Conservation (phyloP, 1,140 invertebrate genomes). For the Tetragnatha versicolor region DNA sequence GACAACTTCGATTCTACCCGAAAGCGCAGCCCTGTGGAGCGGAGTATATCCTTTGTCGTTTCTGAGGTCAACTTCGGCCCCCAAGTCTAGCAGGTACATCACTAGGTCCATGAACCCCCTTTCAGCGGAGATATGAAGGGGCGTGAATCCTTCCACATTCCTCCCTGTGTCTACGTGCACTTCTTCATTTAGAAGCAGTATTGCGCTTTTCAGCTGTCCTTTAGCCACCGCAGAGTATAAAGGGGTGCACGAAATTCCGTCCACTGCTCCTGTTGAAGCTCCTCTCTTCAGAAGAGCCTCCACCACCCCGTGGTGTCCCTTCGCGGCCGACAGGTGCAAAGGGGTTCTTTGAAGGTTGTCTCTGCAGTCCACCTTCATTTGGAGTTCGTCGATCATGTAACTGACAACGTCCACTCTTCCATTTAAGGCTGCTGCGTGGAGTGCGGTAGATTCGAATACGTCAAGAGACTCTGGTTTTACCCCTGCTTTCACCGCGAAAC, state of each 20-base stretch:
- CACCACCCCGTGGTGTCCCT: constrained; percentile 9
- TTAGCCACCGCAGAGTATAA: constrained; percentile 93
- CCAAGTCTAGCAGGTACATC: background rate
- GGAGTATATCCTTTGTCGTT: background rate
- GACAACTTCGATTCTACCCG: constrained; percentile 58
- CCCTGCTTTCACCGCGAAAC: background rate
- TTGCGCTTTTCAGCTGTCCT: constrained; percentile 81
- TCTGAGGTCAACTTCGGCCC: background rate
- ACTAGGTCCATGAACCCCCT: constrained; percentile 5
- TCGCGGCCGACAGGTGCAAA: background rate
- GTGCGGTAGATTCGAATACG: background rate
- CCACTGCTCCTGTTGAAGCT: constrained; percentile 82
- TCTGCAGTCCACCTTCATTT: background rate
- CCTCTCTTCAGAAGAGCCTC: constrained; percentile 63
- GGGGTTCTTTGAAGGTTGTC: background rate
- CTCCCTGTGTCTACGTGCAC: constrained; percentile 62
- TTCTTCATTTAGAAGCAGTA: constrained; percentile 73
- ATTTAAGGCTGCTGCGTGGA: constrained; percentile 18
- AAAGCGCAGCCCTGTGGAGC: background rate
- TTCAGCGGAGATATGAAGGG: constrained; percentile 12
- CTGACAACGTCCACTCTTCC: constrained; percentile 14
- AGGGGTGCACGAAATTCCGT: constrained; percentile 89
- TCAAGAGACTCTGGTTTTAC: background rate
- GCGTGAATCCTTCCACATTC: background rate
- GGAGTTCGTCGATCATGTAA: background rate